Conservation (phyloP, 2,888 invertebrate species). For the Cerastoderma edule region DNA sequence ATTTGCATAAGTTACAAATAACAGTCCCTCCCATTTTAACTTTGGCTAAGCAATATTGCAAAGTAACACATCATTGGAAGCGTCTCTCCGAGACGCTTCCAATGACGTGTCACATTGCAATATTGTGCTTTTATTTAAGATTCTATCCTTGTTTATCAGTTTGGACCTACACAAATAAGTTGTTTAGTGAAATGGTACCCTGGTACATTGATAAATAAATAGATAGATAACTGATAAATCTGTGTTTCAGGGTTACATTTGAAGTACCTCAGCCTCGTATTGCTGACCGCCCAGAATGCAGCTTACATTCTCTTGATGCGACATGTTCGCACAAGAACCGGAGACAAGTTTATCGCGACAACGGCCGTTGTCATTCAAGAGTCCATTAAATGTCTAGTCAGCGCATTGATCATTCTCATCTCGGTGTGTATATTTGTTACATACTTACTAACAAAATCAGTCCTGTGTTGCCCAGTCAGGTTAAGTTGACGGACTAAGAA, state of each 20-base stretch:
- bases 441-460: too few relatives aligned
- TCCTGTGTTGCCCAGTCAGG: too few relatives aligned
- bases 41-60: too few relatives aligned
- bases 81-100: too few relatives aligned
- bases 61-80: too few relatives aligned
- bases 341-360: conserved; percentile 95
- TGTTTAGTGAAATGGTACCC: too few relatives aligned
- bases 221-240: background rate
- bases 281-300: conserved; percentile 98
- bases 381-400: conserved; percentile 92
- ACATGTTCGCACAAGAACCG: conserved; percentile 93
- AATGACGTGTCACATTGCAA: too few relatives aligned
- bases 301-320: conserved; percentile 97
- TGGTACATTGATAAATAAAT: too few relatives aligned
- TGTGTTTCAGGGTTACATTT: conserved; percentile 48
- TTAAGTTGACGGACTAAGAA: too few relatives aligned
- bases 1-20: too few relatives aligned
- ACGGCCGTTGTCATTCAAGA: conserved; percentile 98
- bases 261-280: conserved; percentile 91
- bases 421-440: too few relatives aligned
- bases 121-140: background rate
- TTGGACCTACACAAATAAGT: background rate
- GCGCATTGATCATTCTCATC: conserved; percentile 91
- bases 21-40: too few relatives aligned
- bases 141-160: background rate